These are phyloP conservation scores for Ispidina picta DNA, from an alignment of 2,797 vertebrate species.

Conservation along the genomic window DNA sequence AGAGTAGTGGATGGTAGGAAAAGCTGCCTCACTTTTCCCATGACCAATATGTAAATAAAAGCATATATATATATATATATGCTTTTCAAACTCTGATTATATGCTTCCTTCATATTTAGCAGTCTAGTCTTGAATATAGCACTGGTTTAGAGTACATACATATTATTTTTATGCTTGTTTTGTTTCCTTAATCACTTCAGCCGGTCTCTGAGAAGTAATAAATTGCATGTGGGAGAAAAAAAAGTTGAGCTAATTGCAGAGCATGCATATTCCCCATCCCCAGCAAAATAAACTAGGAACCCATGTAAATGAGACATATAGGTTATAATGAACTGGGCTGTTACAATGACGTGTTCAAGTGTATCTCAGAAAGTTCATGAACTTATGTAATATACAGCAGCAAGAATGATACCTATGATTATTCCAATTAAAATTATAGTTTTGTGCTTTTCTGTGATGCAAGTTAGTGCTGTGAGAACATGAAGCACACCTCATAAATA, in stretches of 20 bases:
- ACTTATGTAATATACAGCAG: constrained; percentile 56
- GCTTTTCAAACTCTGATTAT: not conserved
- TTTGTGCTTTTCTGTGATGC: constrained; percentile 25
- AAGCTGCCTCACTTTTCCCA: not conserved
- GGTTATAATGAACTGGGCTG: constrained; percentile 64
- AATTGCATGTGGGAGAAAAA: not conserved
- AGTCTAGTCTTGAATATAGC: not conserved
- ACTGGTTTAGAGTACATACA: not conserved
- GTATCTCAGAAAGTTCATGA: constrained; percentile 71
- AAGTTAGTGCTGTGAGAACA: constrained; percentile 18
- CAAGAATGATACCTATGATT: constrained; percentile 50
- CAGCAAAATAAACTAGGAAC: constrained; percentile 47
- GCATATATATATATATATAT: not conserved
- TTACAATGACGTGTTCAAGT: constrained; percentile 58
- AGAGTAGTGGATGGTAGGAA: not conserved
- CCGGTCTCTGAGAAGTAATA: constrained; percentile 14
- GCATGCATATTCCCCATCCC: not conserved
- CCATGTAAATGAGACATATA: constrained; percentile 63
- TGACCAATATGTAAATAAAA: not conserved
- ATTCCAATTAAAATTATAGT: constrained; percentile 67
- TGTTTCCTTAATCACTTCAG: not conserved
- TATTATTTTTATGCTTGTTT: not conserved
- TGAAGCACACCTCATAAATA: constrained; percentile 31
- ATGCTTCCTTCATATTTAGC: not conserved
- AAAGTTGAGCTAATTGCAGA: constrained; percentile 8